Percentiles rank a stretch among this genome's conserved stretches.
Conservation (phyloP, 2,797 vertebrate species). For the Sandelia bainsii region DNA sequence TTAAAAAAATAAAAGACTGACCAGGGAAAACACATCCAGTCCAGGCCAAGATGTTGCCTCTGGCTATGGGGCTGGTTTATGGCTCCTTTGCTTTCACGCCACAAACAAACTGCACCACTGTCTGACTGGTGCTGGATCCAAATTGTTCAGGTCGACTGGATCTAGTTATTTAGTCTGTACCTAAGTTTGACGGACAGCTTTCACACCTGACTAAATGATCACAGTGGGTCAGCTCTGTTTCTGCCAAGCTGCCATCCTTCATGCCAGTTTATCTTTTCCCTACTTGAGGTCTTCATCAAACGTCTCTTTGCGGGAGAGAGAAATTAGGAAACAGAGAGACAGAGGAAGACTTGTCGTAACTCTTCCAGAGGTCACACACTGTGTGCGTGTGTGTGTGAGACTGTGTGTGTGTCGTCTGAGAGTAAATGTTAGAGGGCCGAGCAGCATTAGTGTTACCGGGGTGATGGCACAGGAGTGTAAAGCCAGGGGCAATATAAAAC, state of each 20-base stretch:
- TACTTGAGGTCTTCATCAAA: conserved; percentile 1
- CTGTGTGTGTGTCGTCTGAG: conserved; percentile 41
- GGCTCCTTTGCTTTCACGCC: neutral
- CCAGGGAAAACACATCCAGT: neutral
- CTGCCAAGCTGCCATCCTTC: too few species aligned
- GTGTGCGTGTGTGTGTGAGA: conserved; percentile 21
- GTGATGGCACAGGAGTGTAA: conserved; percentile 77
- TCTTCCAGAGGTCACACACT: conserved; percentile 47
- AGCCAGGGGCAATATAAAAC: conserved; percentile 85
- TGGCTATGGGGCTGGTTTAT: neutral
- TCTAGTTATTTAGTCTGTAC: too few species aligned
- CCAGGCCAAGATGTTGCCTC: neutral
- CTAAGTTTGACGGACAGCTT: neutral
- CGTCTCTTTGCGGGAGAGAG: neutral
- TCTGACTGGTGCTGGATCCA: neutral
- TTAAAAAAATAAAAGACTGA: neutral
- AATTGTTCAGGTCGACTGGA: neutral
- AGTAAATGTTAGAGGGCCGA: conserved; percentile 80
- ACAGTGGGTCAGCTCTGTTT: too few species aligned
- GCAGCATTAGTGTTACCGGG: conserved; percentile 75
- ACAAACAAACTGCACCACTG: neutral
- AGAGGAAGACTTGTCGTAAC: conserved; percentile 54
- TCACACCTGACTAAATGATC: neutral
- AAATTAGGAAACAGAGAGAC: conserved; percentile 1
- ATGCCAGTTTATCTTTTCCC: neutral